Conservation (phyloP, 1,140 invertebrate species). For the Acromyrmex echinatior region DNA sequence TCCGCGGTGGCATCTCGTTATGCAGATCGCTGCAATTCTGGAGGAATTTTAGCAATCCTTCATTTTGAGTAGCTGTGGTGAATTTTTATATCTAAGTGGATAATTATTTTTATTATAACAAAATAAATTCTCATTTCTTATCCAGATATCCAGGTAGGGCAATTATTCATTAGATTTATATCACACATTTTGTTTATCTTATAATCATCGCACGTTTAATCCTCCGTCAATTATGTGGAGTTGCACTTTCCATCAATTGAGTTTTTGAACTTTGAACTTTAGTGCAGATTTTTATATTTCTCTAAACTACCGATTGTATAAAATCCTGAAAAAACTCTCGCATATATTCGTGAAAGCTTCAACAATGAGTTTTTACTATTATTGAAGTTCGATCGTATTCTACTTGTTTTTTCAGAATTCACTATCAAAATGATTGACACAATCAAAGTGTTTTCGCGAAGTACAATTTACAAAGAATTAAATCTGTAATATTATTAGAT, state of each 20-base stretch:
- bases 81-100: neutral
- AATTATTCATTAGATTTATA: neutral
- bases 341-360: no score
- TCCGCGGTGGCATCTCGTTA: conserved; percentile 1
- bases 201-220: neutral
- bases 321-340: no score
- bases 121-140: neutral
- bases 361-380: no score
- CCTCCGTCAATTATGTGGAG: no score
- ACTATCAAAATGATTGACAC: no score
- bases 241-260: no score
- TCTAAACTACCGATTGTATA: no score
- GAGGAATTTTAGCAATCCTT: neutral
- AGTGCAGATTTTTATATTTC: no score
- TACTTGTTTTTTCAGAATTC: no score
- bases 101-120: conserved; percentile 3
- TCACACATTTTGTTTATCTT: neutral
- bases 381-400: no score
- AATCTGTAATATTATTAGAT: neutral
- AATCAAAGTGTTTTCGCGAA: no score
- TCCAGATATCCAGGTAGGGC: neutral
- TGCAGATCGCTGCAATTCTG: neutral
- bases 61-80: neutral
- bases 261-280: no score
- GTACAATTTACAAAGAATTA: neutral